Base-by-base conservation (phyloP, 2,888 invertebrate genomes). In the Coecobrya sp. region DNA sequence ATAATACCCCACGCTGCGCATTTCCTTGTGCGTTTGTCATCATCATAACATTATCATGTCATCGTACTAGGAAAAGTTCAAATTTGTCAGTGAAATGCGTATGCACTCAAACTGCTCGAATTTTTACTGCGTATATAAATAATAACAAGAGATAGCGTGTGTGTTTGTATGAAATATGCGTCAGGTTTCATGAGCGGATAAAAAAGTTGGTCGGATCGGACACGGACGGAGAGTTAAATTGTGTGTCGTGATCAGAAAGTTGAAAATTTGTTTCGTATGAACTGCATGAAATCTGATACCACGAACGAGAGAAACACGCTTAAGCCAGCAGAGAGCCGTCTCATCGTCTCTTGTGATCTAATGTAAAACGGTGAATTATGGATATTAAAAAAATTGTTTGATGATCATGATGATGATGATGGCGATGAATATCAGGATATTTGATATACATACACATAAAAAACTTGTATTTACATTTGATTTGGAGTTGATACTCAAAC, bases 1-100 rank as follows among this genome's bases (percentile, higher is more conserved):
- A 36, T 30, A 4, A 55, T 81, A 59, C 81, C 81, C 81, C 81
- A 49, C 19, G 81, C 81, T 55, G 81, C 0, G 81, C 30, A 55
- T 59, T 22, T 30, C 81, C 81, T 79, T 1, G 16, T 11, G 52
- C 52, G 25, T 13, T 52, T 79, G 73, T 22, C n/a, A 11, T 42
- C 19, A 13, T 70, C 27, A 68, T 65, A 11, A 79, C 22, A n/a
- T n/a, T 22, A 13, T 49, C 49, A 36, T 42, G n/a, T n/a, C n/a
- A n/a, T n/a, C n/a, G n/a, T n/a, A n/a, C n/a, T n/a, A 73, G 42
- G n/a, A 73, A 73, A 73, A 73, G n/a, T 10, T 73, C n/a, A 19
- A 45, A 79, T 79, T 79, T 79, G 79, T 79, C 70, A n/a, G 76
- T 79, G n/a, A 30, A 30, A 68, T 73, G 70, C 70, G 70, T 73